Evolutionary conservation across 2,797 vertebrate species (phyloP).

Genomic region (Rhinophrynus dorsalis): DNA sequence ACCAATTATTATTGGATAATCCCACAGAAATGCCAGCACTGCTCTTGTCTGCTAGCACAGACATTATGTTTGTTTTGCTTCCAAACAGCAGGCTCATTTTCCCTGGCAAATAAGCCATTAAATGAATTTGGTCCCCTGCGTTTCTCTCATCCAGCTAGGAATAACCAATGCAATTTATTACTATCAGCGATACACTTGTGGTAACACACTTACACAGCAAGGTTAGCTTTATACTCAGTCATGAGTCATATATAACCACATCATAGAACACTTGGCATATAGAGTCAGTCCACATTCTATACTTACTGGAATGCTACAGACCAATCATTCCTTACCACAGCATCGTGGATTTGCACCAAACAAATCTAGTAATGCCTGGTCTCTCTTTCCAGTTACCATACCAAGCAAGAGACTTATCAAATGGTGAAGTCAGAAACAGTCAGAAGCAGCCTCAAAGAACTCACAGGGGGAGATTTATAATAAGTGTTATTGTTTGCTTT

Average conservation of each 20-base stretch:
- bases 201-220: background rate
- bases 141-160: background rate
- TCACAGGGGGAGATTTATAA: no score
- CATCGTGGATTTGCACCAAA: background rate
- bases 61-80: background rate
- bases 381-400: no score
- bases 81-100: background rate
- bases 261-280: background rate
- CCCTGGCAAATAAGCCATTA: background rate
- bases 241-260: background rate
- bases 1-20: background rate
- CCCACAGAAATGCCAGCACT: conserved; percentile 11
- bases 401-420: no score
- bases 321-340: background rate
- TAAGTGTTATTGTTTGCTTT: no score
- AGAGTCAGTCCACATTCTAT: background rate
- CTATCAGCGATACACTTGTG: background rate
- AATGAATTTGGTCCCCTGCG: background rate
- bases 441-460: no score
- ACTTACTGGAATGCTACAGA: background rate
- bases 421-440: no score
- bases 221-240: background rate
- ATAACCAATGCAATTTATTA: background rate
- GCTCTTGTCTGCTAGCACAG: background rate
- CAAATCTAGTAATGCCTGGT: no score